Evolutionary conservation across 2,113 vertebrate species (phyloP).

Genomic region (Steatornis caripensis): DNA sequence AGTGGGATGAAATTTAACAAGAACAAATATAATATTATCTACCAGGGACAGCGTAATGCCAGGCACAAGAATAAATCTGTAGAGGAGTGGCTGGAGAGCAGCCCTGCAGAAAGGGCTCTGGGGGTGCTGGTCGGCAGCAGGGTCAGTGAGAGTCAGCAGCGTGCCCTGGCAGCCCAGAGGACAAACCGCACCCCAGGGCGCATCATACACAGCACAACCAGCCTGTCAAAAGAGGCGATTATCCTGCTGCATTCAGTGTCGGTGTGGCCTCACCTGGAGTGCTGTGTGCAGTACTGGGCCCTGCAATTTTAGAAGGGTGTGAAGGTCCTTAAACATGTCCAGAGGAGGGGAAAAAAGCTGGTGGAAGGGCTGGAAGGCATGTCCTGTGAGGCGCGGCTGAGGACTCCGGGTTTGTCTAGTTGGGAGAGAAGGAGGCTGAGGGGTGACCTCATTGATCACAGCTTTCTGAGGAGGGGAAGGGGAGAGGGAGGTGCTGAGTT

Average conservation of each 20-base stretch:
- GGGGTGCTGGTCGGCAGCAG: background rate
- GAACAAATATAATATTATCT: background rate
- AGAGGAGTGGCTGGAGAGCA: background rate
- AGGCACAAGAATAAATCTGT: accelerated
- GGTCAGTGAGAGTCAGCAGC: background rate
- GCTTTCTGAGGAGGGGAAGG: background rate
- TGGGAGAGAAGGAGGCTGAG: background rate
- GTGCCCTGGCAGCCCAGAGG: background rate
- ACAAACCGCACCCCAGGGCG: background rate
- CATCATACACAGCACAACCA: background rate
- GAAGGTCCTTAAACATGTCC: background rate
- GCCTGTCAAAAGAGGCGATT: background rate
- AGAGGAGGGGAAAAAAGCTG: background rate
- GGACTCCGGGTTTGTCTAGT: background rate
- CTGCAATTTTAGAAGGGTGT: background rate
- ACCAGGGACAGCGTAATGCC: accelerated
- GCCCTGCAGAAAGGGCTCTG: background rate
- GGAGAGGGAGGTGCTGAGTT: accelerated
- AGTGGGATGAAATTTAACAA: background rate
- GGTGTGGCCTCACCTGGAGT: background rate
- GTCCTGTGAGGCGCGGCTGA: background rate
- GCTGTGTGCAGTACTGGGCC: background rate
- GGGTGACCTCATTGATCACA: background rate
- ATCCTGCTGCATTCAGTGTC: accelerated
- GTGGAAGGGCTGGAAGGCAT: background rate